Evolutionary conservation across 1,140 invertebrate species (phyloP), one percentile per base, ranked within the genome.

Genomic region (Heliothis subflexa): DNA sequence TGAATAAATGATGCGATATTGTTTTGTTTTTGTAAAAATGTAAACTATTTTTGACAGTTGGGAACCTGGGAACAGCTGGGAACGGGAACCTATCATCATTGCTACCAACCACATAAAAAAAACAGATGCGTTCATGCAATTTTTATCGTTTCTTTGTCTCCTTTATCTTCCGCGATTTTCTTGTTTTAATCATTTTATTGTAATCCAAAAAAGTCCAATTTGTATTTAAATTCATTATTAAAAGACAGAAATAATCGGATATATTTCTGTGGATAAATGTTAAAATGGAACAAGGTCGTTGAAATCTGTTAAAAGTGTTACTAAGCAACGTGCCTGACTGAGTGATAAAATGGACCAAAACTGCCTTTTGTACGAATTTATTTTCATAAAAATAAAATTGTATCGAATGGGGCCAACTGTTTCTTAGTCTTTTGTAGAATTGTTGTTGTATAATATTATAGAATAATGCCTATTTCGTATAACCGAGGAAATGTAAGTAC

Each of bases 401-500:
- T 83, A 82, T 78, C 57, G 81, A 86, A 87, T 85, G 90, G 88
- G 90, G 84, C 92, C 92, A 93, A 91, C 79, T 79, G 70, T 76
- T 77, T 70, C 55, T 85, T 55, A 77, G 16, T 66, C 55, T 81
- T 86, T 86, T 82, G 82, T 83, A 85, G 49, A 70, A 71, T 78
- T 73, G n/a, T 82, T 85, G 62, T 81, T 81, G 83, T 79, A 73
- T 86, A 78, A 73, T 82, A 78, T 54, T 62, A 62, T 81, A 85
- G 81, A 88, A 82, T 89, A 88, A 95, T 94, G 93, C 93, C 94
- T 88, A 88, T 92, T 78, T 89, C 91, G 81, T 90, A 90, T 82
- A 92, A 83, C 75, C 92, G 94, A 61, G 94, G 94, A 87, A 94
- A 95, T 88, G 93, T 95, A 86, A 91, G 87, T 86, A 66, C 49